A percentile compares a stretch with the other conserved stretches of the same genome.
These are phyloP conservation scores for Fratercula arctica DNA, from an alignment of 2,797 vertebrate genomes.

Conservation along the genomic window DNA sequence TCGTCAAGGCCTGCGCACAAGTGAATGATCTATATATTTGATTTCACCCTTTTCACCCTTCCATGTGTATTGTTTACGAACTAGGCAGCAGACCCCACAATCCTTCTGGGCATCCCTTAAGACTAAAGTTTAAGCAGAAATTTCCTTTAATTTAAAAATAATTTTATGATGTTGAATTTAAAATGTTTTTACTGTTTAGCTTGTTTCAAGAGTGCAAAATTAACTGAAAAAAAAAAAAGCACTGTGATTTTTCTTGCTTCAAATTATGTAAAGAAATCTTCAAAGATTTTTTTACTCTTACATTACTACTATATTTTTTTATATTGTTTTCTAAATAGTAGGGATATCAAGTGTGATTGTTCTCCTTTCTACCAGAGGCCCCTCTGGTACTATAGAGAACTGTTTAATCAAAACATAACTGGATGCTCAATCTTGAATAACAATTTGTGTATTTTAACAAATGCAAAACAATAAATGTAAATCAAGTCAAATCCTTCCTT, in stretches of 20 bases:
- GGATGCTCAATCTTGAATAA: not conserved
- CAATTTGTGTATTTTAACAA: constrained; percentile 20
- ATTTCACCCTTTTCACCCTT: not conserved
- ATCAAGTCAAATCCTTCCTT: constrained; percentile 33
- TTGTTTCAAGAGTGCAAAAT: not conserved
- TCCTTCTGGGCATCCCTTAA: not conserved
- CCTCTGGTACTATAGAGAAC: not conserved
- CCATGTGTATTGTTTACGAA: not conserved
- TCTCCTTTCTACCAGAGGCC: not conserved
- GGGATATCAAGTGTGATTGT: not conserved
- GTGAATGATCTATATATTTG: not conserved
- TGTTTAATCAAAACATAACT: not conserved
- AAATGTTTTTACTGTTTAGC: not conserved
- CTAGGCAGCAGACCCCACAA: not conserved
- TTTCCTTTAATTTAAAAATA: not conserved
- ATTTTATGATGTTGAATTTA: not conserved
- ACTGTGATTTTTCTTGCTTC: not conserved
- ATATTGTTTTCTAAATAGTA: not conserved
- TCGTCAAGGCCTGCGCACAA: not conserved
- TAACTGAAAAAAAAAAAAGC: not conserved
- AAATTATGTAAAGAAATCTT: not conserved
- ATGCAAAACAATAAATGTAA: constrained; percentile 18
- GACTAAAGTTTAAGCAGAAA: not conserved
- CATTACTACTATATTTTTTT: not conserved
- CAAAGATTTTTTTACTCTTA: not conserved